Evolutionary conservation across 2,888 invertebrate species (phyloP).

Genomic region (Nomada flava): DNA sequence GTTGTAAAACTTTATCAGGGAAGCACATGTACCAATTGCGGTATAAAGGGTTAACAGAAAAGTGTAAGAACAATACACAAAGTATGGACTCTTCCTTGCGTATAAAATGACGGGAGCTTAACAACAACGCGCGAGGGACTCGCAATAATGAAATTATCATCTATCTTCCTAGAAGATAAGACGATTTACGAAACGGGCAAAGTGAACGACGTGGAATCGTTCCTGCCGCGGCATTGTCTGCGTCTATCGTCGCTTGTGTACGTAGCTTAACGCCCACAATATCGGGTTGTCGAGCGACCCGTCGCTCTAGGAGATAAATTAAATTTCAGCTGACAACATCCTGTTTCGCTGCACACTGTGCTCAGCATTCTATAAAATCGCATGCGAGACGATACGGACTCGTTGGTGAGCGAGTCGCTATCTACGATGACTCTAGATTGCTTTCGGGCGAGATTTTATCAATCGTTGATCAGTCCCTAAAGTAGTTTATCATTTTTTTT

Average conservation of each 20-base stretch:
- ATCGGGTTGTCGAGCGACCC: slow-evolving; percentile 73
- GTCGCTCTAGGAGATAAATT: slow-evolving; percentile 73
- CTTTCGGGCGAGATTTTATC: slow-evolving; percentile 4
- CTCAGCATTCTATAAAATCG: slow-evolving; percentile 74
- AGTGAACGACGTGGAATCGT: slow-evolving; percentile 47
- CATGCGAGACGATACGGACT: slow-evolving; percentile 66
- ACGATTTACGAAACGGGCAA: slow-evolving; percentile 41
- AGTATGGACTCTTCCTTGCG: neutral
- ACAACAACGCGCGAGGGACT: neutral
- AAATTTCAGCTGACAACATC: slow-evolving; percentile 76
- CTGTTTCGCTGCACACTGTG: slow-evolving; percentile 71
- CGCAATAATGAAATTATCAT: slow-evolving; percentile 42
- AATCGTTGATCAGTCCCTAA: neutral
- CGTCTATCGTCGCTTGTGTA: slow-evolving; percentile 60
- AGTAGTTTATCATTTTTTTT: too few species aligned
- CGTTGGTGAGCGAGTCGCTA: slow-evolving; percentile 54
- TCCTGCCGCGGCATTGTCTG: slow-evolving; percentile 50
- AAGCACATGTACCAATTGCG: too few species aligned
- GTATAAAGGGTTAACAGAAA: too few species aligned
- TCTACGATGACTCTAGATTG: slow-evolving; percentile 60
- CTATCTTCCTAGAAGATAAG: slow-evolving; percentile 34
- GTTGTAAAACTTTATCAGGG: too few species aligned
- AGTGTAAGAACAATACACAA: too few species aligned
- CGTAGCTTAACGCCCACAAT: slow-evolving; percentile 72
- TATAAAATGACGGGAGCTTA: slow-evolving; percentile 11